Evolutionary conservation across 64 coral and sea anemone genomes (phyloP).

Genomic region (Catalaphyllia jardinei): DNA sequence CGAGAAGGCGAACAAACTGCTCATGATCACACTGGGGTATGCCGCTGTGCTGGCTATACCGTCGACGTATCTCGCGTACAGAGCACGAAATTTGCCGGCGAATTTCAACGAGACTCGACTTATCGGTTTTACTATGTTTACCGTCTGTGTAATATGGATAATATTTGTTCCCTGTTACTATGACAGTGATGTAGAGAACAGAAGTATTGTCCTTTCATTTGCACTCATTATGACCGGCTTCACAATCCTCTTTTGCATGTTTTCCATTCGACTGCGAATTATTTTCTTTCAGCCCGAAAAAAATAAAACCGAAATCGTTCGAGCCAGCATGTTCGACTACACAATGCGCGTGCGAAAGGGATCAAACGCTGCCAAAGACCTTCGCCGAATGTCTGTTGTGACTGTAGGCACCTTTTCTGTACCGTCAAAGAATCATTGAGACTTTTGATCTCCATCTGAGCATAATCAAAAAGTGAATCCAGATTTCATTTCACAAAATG

Average conservation of each 20-base stretch:
- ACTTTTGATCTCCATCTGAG: neutral
- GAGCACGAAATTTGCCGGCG: conserved; percentile 68
- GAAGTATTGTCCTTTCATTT: conserved; percentile 51
- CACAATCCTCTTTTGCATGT: conserved; percentile 73
- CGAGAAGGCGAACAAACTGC: conserved; percentile 50
- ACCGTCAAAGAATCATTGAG: neutral
- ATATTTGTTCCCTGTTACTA: conserved; percentile 63
- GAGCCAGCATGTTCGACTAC: conserved; percentile 80
- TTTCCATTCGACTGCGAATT: conserved; percentile 60
- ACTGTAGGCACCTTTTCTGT: conserved; percentile 62
- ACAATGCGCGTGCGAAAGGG: conserved; percentile 64
- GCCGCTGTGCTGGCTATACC: conserved; percentile 80
- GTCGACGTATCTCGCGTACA: conserved; percentile 78
- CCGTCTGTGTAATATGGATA: conserved; percentile 74
- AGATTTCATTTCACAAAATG: no score
- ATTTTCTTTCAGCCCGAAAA: conserved; percentile 90
- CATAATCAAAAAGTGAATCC: neutral
- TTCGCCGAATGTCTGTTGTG: conserved; percentile 75
- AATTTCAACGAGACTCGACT: conserved; percentile 89
- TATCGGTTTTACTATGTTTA: conserved; percentile 91
- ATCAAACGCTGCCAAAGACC: conserved; percentile 44
- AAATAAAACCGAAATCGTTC: conserved; percentile 72
- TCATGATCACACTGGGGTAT: conserved; percentile 84
- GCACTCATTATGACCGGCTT: conserved; percentile 69
- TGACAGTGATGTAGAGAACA: conserved; percentile 45